Conservation (phyloP, 2,888 invertebrate species). For the Pardosa pseudoannulata region DNA sequence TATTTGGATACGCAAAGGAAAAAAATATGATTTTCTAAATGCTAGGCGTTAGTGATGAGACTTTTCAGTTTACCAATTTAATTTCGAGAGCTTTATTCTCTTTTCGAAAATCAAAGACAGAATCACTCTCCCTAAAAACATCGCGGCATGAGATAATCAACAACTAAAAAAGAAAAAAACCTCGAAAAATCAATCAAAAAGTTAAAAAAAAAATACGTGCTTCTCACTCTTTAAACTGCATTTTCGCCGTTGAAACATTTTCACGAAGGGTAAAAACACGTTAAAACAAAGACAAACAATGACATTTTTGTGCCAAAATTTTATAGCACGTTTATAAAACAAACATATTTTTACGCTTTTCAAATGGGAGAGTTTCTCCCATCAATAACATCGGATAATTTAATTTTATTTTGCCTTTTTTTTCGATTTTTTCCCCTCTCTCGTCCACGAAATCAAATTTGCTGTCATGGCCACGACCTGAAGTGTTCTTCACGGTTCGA, state of each 20-base stretch:
- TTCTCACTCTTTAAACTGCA: background rate
- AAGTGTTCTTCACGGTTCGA: background rate
- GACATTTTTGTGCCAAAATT: background rate
- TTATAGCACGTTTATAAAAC: background rate
- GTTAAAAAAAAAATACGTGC: no score
- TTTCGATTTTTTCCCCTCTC: background rate
- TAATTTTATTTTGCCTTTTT: background rate
- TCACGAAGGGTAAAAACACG: background rate
- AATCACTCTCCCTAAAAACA: no score
- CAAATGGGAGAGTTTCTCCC: background rate
- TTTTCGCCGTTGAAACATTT: background rate
- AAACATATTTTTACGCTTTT: background rate
- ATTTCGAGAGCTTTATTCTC: no score
- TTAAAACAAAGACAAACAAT: constrained; percentile 1
- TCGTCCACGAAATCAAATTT: background rate
- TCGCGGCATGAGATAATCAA: no score
- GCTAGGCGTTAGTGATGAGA: no score
- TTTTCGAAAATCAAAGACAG: no score
- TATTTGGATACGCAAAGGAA: no score
- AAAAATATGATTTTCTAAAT: no score
- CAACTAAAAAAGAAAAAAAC: no score
- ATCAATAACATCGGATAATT: background rate
- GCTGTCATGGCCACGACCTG: background rate
- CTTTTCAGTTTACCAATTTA: no score
- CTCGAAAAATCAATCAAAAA: no score